Base-by-base conservation (phyloP, 2,888 invertebrate genomes). In the Epinotia bilunana region DNA sequence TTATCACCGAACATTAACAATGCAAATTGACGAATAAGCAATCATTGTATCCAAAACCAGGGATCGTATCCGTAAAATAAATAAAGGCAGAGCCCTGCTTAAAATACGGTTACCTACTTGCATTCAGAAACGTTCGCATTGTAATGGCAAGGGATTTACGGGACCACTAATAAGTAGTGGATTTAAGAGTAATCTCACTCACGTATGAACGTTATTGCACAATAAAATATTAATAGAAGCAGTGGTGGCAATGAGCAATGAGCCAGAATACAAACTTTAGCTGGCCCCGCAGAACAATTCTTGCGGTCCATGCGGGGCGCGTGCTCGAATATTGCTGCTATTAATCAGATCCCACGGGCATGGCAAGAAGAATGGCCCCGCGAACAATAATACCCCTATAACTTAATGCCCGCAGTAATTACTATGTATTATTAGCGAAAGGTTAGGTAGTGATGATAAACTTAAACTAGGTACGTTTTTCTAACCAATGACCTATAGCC, bases 311-410 rank as follows among this genome's bases (percentile, higher is more conserved):
- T 84, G 85, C 84, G 82, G 77, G 81, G 81, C 81, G 84, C 84
- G 84, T 81, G 86, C 88, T 79, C 86, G 85, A 90, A 90, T 91
- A 91, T 91, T 91, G 84, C 89, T 82, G 88, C 88, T 88, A 92
- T 92, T 91, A 91, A 92, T 92, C 90, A 90, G 90, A 85, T 89
- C 88, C 85, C 84, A 74, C 71, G 79, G 79, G 80, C n/a, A 58
- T 3, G 78, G 82, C 82, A 81, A 83, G 87, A 90, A 90, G 88
- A 90, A 91, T 88, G 85, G 87, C 83, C 83, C 84, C 81, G 85
- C 84, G 86, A 89, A 89, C 88, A 88, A 89, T 87, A 89, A 87
- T 84, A 78, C 77, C 79, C 76, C 78, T 78, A 82, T 77, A 81
- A 68, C 71, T 83, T 81, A 79, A 79, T 82, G 74, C 78, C 76